These are phyloP conservation scores for Camponotus floridanus DNA, from an alignment of 1,140 invertebrate genomes.

Conservation along the genomic window DNA sequence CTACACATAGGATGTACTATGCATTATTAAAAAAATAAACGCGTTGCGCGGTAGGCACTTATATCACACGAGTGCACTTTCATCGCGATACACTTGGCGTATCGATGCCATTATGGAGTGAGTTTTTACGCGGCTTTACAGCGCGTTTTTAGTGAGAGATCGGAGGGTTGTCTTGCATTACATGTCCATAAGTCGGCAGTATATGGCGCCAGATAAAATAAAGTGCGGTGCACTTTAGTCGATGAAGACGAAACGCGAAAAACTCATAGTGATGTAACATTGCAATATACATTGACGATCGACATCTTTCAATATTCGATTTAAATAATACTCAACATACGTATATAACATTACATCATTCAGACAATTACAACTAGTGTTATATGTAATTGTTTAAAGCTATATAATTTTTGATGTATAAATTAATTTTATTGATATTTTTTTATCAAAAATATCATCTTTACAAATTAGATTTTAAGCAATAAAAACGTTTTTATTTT, in stretches of 20 bases:
- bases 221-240: conserved; percentile 61
- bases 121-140: conserved; percentile 52
- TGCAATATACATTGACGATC: conserved; percentile 21
- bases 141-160: conserved; percentile 52
- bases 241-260: conserved; percentile 55
- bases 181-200: conserved; percentile 58
- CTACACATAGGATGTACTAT: not conserved
- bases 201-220: conserved; percentile 53
- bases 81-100: conserved; percentile 51
- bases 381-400: not conserved
- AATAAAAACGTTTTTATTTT: conserved; percentile 34
- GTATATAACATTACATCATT: not conserved
- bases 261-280: conserved; percentile 30
- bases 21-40: conserved; percentile 55
- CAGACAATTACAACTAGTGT: not conserved
- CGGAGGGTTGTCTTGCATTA: conserved; percentile 54
- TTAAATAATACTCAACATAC: conserved; percentile 26
- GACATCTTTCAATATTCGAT: conserved; percentile 20
- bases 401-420: not conserved
- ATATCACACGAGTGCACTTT: conserved; percentile 57
- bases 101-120: conserved; percentile 46
- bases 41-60: conserved; percentile 23
- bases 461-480: conserved; percentile 21
- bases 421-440: conserved; percentile 13
- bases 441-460: conserved; percentile 2